Evolutionary conservation across 2,113 vertebrate genomes (phyloP).

Genomic region (Rhinolophus ferrumequinum): DNA sequence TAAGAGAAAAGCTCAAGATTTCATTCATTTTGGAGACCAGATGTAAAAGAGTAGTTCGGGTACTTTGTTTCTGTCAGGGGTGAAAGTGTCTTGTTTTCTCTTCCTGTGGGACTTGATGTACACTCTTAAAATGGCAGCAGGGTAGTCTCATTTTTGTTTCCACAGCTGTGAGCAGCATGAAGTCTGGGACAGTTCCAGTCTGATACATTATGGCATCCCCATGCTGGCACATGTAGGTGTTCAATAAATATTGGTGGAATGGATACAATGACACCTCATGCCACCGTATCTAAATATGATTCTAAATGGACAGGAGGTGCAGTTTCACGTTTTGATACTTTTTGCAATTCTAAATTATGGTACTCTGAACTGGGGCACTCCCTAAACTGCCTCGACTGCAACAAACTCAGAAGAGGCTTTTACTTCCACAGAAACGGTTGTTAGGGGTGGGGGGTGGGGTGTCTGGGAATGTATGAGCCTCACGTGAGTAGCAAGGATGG

Average conservation of each 20-base stretch:
- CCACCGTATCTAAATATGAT: not conserved
- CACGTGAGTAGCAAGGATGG: not conserved
- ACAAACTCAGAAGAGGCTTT: not conserved
- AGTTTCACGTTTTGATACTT: constrained; percentile 12
- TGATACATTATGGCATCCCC: not conserved
- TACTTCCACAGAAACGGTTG: not conserved
- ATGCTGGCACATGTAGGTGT: not conserved
- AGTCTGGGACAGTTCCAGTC: not conserved
- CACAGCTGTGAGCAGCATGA: not conserved
- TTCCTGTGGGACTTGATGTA: not conserved
- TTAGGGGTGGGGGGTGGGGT: not conserved
- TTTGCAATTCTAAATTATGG: not conserved
- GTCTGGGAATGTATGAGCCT: not conserved
- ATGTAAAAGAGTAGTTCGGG: not conserved
- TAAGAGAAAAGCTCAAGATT: not conserved
- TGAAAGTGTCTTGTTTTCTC: not conserved
- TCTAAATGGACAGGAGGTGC: not conserved
- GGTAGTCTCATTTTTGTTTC: not conserved
- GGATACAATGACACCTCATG: not conserved
- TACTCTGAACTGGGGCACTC: not conserved
- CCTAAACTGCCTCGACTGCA: not conserved
- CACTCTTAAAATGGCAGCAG: not conserved
- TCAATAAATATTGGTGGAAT: constrained; percentile 13
- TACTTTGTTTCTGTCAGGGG: not conserved
- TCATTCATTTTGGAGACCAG: not conserved